Percentiles rank a stretch among this genome's conserved stretches.
Evolutionary conservation across 2,113 vertebrate genomes (phyloP).

Genomic region (Antigone vipio): DNA sequence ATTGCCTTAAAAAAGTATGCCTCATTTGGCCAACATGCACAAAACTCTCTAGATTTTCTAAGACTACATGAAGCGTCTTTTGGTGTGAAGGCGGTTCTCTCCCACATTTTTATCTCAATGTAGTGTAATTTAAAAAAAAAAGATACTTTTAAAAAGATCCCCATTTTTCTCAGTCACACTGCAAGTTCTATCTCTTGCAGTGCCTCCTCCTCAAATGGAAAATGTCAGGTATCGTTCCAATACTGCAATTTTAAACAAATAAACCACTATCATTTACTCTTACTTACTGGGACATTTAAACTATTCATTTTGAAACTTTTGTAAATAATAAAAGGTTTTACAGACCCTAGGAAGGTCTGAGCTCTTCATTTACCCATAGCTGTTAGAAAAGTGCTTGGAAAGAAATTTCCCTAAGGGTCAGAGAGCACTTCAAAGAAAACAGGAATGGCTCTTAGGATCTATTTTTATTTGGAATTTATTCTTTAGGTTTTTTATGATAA

Average conservation of each 20-base stretch:
- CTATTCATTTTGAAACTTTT: neutral
- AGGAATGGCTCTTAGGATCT: neutral
- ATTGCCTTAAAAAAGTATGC: neutral
- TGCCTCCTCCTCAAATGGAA: neutral
- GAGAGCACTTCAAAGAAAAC: neutral
- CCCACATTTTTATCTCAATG: neutral
- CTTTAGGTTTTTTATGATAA: neutral
- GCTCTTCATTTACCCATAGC: neutral
- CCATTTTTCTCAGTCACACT: neutral
- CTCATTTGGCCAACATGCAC: neutral
- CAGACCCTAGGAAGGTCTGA: neutral
- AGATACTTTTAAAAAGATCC: fast-evolving
- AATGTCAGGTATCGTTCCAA: neutral
- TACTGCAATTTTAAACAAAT: neutral
- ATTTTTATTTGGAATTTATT: neutral
- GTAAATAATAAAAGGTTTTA: neutral
- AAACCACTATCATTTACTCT: neutral
- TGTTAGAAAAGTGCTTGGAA: neutral
- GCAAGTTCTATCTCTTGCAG: neutral
- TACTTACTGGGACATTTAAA: neutral
- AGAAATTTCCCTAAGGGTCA: neutral
- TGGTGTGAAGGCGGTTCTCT: neutral
- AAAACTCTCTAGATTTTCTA: neutral
- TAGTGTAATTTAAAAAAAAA: neutral
- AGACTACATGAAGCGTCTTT: neutral